Percentiles rank a stretch among this genome's conserved stretches.
phyloP scores from a whole-genome alignment of 2,797 vertebrate genomes.

The Scyliorhinus canicula region DNA sequence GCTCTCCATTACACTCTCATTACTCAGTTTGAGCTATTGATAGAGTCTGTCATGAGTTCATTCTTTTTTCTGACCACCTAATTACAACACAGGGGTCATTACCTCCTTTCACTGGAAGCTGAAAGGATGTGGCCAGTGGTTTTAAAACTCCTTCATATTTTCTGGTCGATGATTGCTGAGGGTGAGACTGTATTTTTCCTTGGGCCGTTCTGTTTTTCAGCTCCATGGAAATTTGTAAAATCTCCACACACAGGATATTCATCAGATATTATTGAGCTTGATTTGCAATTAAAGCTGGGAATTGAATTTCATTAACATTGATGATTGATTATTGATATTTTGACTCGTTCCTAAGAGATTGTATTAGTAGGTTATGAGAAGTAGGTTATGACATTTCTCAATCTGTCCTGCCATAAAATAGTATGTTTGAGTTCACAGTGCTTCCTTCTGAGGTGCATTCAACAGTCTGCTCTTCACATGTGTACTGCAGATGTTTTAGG shows the following conservation, averaged over 20 bases:
- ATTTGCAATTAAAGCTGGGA: not conserved
- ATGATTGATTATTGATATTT: not conserved
- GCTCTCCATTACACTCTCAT: not conserved
- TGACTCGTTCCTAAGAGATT: not conserved
- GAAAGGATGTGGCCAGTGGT: conserved; percentile 13
- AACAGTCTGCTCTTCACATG: conserved; percentile 13
- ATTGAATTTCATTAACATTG: not conserved
- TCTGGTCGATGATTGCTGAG: not conserved
- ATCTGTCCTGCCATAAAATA: not conserved
- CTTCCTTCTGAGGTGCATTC: not conserved
- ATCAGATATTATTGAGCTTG: not conserved
- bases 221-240: not conserved
- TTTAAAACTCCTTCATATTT: conserved; percentile 19
- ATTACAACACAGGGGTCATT: not conserved
- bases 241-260: not conserved
- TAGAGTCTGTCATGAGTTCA: not conserved
- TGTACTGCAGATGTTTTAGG: not conserved
- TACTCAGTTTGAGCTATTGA: conserved; percentile 5
- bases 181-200: not conserved
- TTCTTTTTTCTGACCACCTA: not conserved
- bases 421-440: conserved; percentile 16
- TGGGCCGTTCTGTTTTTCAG: not conserved
- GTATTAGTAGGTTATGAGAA: not conserved
- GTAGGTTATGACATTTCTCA: not conserved
- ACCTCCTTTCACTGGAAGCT: conserved; percentile 13